Evolutionary conservation across 2,888 invertebrate species (phyloP).

Genomic region (Ectemnius cavifrons): DNA sequence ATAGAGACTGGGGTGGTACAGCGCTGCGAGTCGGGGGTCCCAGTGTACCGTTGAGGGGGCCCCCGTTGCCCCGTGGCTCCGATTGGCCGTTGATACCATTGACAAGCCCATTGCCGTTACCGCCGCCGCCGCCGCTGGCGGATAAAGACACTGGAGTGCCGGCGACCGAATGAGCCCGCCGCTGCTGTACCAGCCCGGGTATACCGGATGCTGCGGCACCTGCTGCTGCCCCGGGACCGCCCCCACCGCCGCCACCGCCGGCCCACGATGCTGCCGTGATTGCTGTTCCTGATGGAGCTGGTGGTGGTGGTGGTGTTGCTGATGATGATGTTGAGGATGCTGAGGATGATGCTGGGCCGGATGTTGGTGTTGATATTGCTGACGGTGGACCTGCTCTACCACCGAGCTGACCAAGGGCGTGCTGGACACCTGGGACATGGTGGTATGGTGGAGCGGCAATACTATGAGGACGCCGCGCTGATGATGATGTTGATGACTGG

Average conservation of each 20-base stretch:
- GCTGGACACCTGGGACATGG: conserved; percentile 79
- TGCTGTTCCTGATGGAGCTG: conserved; percentile 43
- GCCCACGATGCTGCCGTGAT: conserved; percentile 45
- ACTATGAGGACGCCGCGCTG: conserved; percentile 80
- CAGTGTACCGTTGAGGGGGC: conserved; percentile 49
- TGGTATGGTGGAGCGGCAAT: conserved; percentile 79
- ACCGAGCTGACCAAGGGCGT: conserved; percentile 65
- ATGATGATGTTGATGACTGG: conserved; percentile 67
- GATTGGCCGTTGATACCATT: conserved; percentile 56
- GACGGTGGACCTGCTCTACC: conserved; percentile 60
- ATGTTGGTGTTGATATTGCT: conserved; percentile 46
- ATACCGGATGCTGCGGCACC: conserved; percentile 52
- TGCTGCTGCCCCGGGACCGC: conserved; percentile 44
- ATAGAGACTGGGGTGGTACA: conserved; percentile 74
- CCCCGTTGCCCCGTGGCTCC: conserved; percentile 48
- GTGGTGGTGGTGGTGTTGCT: conserved; percentile 35
- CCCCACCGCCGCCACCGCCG: neutral
- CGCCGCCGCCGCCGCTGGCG: conserved; percentile 48
- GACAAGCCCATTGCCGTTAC: conserved; percentile 52
- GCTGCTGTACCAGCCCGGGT: conserved; percentile 61
- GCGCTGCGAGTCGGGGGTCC: conserved; percentile 66
- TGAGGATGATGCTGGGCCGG: conserved; percentile 48
- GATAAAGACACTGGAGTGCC: conserved; percentile 68
- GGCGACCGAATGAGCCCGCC: conserved; percentile 67
- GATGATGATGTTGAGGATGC: conserved; percentile 46